Base-by-base conservation (phyloP, 1,140 invertebrate genomes). In the Tyrophagus putrescentiae region DNA sequence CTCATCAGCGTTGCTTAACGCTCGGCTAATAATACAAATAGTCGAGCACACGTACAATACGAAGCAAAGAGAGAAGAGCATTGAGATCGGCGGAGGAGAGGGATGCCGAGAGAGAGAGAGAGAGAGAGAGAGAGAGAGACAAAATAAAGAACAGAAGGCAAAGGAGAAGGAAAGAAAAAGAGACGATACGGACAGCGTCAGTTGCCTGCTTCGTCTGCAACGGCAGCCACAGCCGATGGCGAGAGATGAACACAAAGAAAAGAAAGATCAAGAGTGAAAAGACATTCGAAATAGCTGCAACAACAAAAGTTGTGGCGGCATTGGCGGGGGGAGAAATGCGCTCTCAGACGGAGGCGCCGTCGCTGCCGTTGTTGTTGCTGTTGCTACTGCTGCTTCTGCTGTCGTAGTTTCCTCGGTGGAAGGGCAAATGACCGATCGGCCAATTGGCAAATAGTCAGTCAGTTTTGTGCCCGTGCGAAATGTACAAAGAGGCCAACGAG, bases 171-270 rank as follows among this genome's bases (percentile, higher is more conserved):
- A 25, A 21, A 39, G 36, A 39, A 29, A 7, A 13, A 21, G 45
- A 48, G 45, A 18, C 18, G 18, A 48, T 18, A 48, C 18, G 45
- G 45, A 7, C 6, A 48, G 45, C 45, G n/a, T n/a, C 7, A 48
- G 45, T 48, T 48, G 45, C 45, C 31, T 48, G 13, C 45, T 21
- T 48, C 31, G 7, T 48, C 18, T 18, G n/a, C n/a, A n/a, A n/a
- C n/a, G n/a, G n/a, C n/a, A 13, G 45, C 23, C 45, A 21, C 21
- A 4, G 23, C 34, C 11, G 23, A 53, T 48, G 7, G n/a, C n/a
- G 50, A 53, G 5, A 25, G 50, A 53, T 53, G 50, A 53, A 53
- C 23, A 53, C 7, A 53, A 53, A 53, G 23, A 53, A 53, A 53
- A 53, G 7, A 7, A 53, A 53, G 23, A 11, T 7, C 7, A 27